Percentiles rank a stretch among this genome's conserved stretches.
Conservation (phyloP, 2,797 vertebrate genomes). For the Triplophysa bombifrons region DNA sequence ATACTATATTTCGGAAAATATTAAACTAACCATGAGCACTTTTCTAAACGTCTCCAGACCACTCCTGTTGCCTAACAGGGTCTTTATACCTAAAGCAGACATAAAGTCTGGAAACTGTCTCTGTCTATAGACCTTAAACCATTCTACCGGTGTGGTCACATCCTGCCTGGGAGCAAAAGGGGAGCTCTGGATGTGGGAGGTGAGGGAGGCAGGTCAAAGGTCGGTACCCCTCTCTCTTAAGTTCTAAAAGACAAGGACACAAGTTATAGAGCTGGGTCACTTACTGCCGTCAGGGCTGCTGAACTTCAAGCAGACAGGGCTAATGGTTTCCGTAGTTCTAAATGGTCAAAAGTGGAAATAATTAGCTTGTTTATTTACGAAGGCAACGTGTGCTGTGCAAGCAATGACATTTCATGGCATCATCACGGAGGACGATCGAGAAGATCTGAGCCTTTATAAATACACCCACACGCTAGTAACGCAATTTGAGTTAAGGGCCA, state of each 20-base stretch:
- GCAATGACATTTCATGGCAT: conserved; percentile 41
- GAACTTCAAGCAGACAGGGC: conserved; percentile 63
- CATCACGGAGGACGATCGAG: conserved; percentile 47
- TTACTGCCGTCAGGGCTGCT: conserved; percentile 64
- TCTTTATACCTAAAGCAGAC: conserved; percentile 63
- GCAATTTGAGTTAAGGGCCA: conserved; percentile 25
- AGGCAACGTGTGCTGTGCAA: conserved; percentile 49
- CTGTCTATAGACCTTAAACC: conserved; percentile 67
- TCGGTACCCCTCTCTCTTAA: conserved; percentile 70
- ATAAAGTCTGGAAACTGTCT: conserved; percentile 78
- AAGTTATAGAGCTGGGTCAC: conserved; percentile 59
- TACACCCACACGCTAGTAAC: conserved; percentile 2
- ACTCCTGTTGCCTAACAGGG: conserved; percentile 21
- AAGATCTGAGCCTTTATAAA: conserved; percentile 37
- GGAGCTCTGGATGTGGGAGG: conserved; percentile 67
- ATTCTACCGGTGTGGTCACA: conserved; percentile 71
- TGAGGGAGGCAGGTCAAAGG: conserved; percentile 69
- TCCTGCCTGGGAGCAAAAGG: conserved; percentile 71
- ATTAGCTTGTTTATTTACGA: conserved; percentile 60
- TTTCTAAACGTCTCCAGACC: conserved; percentile 23
- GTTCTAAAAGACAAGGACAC: conserved; percentile 77
- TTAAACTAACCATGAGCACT: background rate
- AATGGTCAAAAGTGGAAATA: conserved; percentile 75
- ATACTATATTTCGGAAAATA: background rate
- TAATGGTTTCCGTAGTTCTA: conserved; percentile 78